Evolutionary conservation across 2,888 invertebrate genomes (phyloP).

Genomic region (Archips crataeganus): DNA sequence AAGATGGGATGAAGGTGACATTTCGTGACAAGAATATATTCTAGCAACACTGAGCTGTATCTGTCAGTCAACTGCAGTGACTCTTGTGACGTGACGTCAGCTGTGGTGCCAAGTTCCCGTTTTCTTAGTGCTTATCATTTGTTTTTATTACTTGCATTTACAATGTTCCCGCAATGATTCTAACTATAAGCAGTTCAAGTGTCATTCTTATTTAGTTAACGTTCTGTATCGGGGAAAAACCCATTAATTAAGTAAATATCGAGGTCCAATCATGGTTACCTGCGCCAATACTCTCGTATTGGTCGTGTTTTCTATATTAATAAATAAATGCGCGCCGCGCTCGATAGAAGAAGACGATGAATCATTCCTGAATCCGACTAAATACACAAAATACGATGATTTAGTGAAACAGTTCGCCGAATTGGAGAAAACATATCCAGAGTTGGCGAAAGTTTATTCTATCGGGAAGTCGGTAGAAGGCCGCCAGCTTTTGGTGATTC

Average conservation of each 20-base stretch:
- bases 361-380: slow-evolving; percentile 84
- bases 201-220: slow-evolving; percentile 18
- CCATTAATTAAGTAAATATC: slow-evolving; percentile 13
- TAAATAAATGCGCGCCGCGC: slow-evolving; percentile 65
- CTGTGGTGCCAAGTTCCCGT: slow-evolving; percentile 13
- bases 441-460: slow-evolving; percentile 89
- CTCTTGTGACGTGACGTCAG: slow-evolving; percentile 33
- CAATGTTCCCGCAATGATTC: slow-evolving; percentile 26
- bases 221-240: slow-evolving; percentile 15
- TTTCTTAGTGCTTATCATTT: slow-evolving; percentile 33
- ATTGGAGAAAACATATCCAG: slow-evolving; percentile 88
- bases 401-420: slow-evolving; percentile 87
- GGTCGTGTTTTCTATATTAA: slow-evolving; percentile 67
- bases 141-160: slow-evolving; percentile 36
- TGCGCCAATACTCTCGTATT: slow-evolving; percentile 62
- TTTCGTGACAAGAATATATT: not conserved
- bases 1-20: not conserved
- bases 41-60: slow-evolving; percentile 13
- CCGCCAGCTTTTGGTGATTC: slow-evolving; percentile 92
- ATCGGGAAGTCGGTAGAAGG: slow-evolving; percentile 95
- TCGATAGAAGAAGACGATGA: slow-evolving; percentile 76
- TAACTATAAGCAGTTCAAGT: slow-evolving; percentile 22
- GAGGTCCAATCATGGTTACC: slow-evolving; percentile 58
- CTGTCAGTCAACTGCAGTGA: slow-evolving; percentile 16
- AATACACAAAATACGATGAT: slow-evolving; percentile 90